Evolutionary conservation across 1,140 invertebrate genomes (phyloP).

Genomic region (Formica selysi): DNA sequence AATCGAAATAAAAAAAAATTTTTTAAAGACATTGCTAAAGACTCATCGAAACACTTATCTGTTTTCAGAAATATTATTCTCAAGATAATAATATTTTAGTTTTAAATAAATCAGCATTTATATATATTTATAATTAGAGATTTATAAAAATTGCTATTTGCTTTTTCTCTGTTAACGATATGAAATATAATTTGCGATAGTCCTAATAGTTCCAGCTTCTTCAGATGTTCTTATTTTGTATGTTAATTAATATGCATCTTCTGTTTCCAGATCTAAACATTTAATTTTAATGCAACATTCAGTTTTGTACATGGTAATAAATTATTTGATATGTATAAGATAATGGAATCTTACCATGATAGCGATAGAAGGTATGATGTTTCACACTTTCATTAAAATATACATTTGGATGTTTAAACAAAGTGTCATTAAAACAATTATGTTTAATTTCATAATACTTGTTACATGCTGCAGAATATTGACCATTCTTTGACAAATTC

Average conservation of each 20-base stretch:
- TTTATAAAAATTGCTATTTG: slow-evolving; percentile 18
- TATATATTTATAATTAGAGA: slow-evolving; percentile 17
- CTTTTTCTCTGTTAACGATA: background rate
- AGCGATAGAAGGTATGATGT: slow-evolving; percentile 64
- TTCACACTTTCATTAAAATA: slow-evolving; percentile 95
- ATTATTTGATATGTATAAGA: background rate
- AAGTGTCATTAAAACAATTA: slow-evolving; percentile 87
- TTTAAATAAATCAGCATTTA: slow-evolving; percentile 21
- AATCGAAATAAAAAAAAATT: background rate
- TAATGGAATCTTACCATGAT: slow-evolving; percentile 26
- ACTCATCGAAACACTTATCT: slow-evolving; percentile 1
- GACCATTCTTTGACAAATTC: slow-evolving; percentile 88
- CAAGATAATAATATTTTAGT: background rate
- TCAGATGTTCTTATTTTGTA: slow-evolving; percentile 5
- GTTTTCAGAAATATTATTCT: background rate
- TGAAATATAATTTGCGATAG: slow-evolving; percentile 27
- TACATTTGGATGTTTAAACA: slow-evolving; percentile 96
- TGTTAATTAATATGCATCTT: background rate
- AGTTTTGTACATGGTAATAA: slow-evolving; percentile 23
- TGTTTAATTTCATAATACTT: slow-evolving; percentile 95
- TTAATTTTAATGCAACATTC: slow-evolving; percentile 42
- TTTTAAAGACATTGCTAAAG: no score
- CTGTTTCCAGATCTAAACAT: background rate
- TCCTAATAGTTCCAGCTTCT: background rate
- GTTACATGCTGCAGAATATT: slow-evolving; percentile 95